Percentiles rank a stretch among this genome's conserved stretches.
Conservation (phyloP, 2,888 invertebrate species). For the Drosophila bunnanda region DNA sequence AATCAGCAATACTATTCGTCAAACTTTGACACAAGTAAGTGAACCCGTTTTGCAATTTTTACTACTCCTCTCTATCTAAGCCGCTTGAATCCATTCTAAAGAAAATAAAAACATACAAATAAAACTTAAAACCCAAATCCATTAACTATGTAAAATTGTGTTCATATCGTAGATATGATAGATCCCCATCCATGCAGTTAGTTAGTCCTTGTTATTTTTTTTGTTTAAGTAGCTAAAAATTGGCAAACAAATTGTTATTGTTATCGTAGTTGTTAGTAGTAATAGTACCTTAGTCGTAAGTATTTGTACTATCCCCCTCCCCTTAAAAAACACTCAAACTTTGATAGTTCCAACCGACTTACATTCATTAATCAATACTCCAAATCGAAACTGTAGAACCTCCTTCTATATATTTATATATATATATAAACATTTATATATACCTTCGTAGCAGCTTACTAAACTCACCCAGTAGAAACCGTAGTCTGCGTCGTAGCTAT, state of each 20-base stretch:
- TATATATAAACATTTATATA: constrained; percentile 40
- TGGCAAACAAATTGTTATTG: constrained; percentile 29
- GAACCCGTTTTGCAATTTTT: constrained; percentile 58
- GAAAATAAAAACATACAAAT: constrained; percentile 24
- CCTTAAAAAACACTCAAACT: constrained; percentile 1
- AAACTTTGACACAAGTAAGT: constrained; percentile 91
- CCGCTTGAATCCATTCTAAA: constrained; percentile 47
- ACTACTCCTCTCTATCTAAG: constrained; percentile 30
- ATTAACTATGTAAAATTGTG: constrained; percentile 55
- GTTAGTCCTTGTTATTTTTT: constrained; percentile 56
- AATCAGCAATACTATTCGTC: constrained; percentile 91
- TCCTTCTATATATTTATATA: too few species aligned
- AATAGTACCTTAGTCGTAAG: constrained; percentile 58
- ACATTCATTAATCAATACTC: constrained; percentile 55
- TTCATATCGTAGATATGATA: constrained; percentile 43
- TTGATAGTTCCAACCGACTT: constrained; percentile 27
- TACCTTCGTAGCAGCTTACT: constrained; percentile 78
- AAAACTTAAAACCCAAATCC: constrained; percentile 26
- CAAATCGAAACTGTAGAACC: constrained; percentile 41
- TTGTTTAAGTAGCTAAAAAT: constrained; percentile 59
- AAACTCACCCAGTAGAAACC: constrained; percentile 74
- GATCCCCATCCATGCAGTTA: constrained; percentile 54
- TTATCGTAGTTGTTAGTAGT: constrained; percentile 53
- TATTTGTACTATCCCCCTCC: constrained; percentile 42
- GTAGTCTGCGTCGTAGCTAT: constrained; percentile 65